Conservation (phyloP, 1,140 invertebrate genomes). For the Oncopeltus fasciatus region DNA sequence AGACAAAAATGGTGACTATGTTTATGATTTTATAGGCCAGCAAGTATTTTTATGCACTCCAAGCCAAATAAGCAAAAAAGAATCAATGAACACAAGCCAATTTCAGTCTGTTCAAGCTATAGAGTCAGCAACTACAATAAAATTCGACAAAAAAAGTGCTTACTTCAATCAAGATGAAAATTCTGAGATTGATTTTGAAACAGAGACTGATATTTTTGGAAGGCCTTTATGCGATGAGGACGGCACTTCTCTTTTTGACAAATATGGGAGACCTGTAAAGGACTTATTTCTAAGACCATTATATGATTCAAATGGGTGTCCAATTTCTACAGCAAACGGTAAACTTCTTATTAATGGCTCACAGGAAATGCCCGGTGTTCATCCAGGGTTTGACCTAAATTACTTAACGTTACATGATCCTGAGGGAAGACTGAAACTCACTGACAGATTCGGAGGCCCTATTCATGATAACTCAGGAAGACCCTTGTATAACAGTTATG, state of each 20-base stretch:
- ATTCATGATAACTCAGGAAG: constrained; percentile 11
- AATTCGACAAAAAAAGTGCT: neutral
- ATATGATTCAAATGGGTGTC: constrained; percentile 10
- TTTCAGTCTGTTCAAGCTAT: neutral
- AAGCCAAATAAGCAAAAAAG: neutral
- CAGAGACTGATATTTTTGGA: neutral
- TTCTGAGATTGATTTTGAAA: constrained; percentile 2
- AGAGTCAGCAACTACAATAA: neutral
- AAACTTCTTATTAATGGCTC: neutral
- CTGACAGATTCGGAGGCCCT: constrained; percentile 11
- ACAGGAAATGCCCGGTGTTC: neutral
- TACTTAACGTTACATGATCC: neutral
- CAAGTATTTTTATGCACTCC: neutral
- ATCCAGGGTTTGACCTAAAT: neutral
- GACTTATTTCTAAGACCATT: constrained; percentile 9
- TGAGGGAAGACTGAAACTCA: neutral
- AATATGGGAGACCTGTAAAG: constrained; percentile 14
- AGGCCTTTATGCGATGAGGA: neutral
- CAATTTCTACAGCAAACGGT: neutral
- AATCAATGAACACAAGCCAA: neutral
- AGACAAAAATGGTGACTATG: neutral
- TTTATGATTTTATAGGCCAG: neutral
- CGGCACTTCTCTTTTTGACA: constrained; percentile 10
- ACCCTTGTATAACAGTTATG: constrained; percentile 14
- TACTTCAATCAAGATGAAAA: neutral